A percentile compares a stretch with the other conserved stretches of the same genome.
These are phyloP conservation scores for Neodiprion fabricii DNA, from an alignment of 1,140 invertebrate species.

Conservation along the genomic window DNA sequence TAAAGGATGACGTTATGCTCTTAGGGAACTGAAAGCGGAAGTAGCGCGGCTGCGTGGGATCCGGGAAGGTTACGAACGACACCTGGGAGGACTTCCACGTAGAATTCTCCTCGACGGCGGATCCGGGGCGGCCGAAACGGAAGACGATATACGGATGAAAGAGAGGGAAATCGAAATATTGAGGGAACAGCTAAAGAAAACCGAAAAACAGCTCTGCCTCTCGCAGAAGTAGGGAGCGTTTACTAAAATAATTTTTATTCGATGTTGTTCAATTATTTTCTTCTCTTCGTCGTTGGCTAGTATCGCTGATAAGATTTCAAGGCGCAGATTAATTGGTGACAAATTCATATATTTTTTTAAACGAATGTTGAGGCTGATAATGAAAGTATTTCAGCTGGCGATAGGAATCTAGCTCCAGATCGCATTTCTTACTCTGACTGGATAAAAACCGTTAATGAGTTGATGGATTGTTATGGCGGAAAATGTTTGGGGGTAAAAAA, in stretches of 20 bases:
- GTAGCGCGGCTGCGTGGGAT: conserved; percentile 69
- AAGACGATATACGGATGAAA: conserved; percentile 61
- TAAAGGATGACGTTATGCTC: neutral
- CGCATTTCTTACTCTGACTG: too few species aligned
- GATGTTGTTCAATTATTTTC: neutral
- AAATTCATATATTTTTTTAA: too few species aligned
- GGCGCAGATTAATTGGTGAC: too few species aligned
- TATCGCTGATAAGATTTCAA: too few species aligned
- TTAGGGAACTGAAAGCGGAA: conserved; percentile 70
- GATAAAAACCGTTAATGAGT: too few species aligned
- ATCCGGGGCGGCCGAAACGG: conserved; percentile 48
- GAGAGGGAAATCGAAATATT: conserved; percentile 69
- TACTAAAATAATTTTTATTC: neutral
- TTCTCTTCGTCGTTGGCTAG: neutral
- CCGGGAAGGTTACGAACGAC: conserved; percentile 64
- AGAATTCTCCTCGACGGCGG: conserved; percentile 44
- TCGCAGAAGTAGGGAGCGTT: conserved; percentile 47
- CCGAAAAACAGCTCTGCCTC: conserved; percentile 62
- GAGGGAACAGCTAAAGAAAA: conserved; percentile 62
- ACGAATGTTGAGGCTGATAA: too few species aligned
- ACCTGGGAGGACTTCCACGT: conserved; percentile 44
- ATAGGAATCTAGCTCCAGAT: too few species aligned
- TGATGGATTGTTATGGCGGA: too few species aligned
- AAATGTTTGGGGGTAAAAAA: neutral
- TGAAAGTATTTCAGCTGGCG: too few species aligned